Evolutionary conservation across 2,113 vertebrate species (phyloP).

Genomic region (Cervus canadensis): DNA sequence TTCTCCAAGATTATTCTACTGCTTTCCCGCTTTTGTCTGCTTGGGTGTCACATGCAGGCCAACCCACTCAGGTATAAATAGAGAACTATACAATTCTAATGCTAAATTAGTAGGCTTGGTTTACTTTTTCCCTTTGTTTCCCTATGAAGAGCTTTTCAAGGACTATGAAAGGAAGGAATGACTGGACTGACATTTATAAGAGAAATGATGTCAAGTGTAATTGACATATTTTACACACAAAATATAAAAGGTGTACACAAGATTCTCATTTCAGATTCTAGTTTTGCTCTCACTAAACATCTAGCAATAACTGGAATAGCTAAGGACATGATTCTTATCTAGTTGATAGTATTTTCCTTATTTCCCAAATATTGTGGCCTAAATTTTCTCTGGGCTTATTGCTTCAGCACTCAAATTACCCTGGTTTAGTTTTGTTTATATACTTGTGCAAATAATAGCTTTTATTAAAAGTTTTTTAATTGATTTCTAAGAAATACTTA

Average conservation of each 20-base stretch:
- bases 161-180: neutral
- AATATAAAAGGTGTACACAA: neutral
- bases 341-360: neutral
- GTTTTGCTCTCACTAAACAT: neutral
- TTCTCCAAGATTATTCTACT: neutral
- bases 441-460: neutral
- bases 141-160: neutral
- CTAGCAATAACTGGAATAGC: neutral
- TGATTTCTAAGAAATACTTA: neutral
- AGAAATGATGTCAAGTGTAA: neutral
- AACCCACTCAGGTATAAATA: neutral
- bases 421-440: neutral
- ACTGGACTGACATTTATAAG: neutral
- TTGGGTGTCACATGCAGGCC: rapidly evolving
- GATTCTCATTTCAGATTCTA: neutral
- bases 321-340: neutral
- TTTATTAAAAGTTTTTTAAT: conserved; percentile 2
- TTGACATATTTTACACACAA: neutral
- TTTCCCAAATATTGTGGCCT: neutral
- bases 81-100: neutral
- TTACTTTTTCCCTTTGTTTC: neutral
- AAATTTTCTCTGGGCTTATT: neutral
- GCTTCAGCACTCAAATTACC: neutral
- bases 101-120: neutral
- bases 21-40: neutral